Conservation (phyloP, 1,140 invertebrate genomes). For the Drosophila sulfurigaster region DNA sequence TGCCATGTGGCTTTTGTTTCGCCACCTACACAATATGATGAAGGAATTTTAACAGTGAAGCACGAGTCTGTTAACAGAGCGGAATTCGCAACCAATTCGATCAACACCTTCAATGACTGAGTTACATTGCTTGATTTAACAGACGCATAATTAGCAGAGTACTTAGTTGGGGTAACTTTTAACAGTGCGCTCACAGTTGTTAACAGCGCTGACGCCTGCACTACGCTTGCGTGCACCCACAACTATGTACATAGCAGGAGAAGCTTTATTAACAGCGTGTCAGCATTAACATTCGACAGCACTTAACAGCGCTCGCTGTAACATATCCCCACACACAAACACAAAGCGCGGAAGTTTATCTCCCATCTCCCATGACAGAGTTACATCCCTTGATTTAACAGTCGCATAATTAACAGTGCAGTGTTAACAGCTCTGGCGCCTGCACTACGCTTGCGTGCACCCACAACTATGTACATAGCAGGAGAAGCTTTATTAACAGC, state of each 20-base stretch:
- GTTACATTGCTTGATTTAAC: too few relatives aligned
- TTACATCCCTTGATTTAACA: too few relatives aligned
- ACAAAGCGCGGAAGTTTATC: slow-evolving; percentile 17
- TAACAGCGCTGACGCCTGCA: too few relatives aligned
- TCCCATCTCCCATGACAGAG: neutral
- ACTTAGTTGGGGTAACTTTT: too few relatives aligned
- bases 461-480: neutral
- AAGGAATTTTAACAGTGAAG: slow-evolving; percentile 9
- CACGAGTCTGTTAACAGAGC: neutral
- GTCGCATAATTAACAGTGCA: neutral
- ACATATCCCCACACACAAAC: neutral
- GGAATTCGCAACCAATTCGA: neutral
- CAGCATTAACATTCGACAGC: neutral
- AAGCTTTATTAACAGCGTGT: slow-evolving; percentile 17
- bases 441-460: neutral
- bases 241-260: neutral
- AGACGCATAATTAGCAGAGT: too few relatives aligned
- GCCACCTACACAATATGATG: slow-evolving; percentile 20
- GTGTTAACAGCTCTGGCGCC: too few relatives aligned
- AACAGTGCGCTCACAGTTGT: too few relatives aligned
- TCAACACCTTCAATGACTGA: neutral
- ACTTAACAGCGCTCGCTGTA: neutral
- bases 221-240: neutral
- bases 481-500: slow-evolving; percentile 20
- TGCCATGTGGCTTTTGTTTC: slow-evolving; percentile 50